A percentile compares a stretch with the other conserved stretches of the same genome.
phyloP scores from a whole-genome alignment of 2,113 vertebrate genomes.

The Clarias gariepinus region DNA sequence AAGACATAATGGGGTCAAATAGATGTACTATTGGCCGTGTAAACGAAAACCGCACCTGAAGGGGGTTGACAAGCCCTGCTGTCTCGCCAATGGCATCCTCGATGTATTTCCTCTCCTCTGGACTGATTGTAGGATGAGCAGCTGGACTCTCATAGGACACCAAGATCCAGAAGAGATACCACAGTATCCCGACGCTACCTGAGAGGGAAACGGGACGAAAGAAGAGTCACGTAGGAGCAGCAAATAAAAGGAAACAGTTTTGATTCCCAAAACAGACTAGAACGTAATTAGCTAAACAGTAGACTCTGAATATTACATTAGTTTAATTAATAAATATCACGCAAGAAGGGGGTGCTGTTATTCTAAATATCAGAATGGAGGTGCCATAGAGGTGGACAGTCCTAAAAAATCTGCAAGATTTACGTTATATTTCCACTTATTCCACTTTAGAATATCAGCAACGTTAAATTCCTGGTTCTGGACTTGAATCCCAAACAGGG shows the following conservation, averaged over 20 bases:
- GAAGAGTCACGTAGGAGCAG: neutral
- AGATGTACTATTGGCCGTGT: neutral
- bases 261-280: too few species aligned
- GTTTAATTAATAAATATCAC: too few species aligned
- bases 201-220: conserved; percentile 6
- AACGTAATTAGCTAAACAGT: neutral
- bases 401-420: too few species aligned
- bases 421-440: too few species aligned
- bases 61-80: conserved; percentile 79
- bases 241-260: neutral
- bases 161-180: conserved; percentile 98
- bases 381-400: too few species aligned
- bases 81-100: conserved; percentile 97
- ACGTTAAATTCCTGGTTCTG: too few species aligned
- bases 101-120: conserved; percentile 96
- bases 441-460: too few species aligned
- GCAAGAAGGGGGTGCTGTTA: too few species aligned
- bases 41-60: conserved; percentile 60
- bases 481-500: too few species aligned
- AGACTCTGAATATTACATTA: neutral
- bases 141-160: conserved; percentile 98
- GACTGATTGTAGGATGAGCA: conserved; percentile 91
- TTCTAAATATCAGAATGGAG: too few species aligned
- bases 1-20: neutral
- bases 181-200: conserved; percentile 95